Evolutionary conservation across 2,888 invertebrate species (phyloP), one percentile per base, ranked within the genome.

Genomic region (Andrena bucephala): DNA sequence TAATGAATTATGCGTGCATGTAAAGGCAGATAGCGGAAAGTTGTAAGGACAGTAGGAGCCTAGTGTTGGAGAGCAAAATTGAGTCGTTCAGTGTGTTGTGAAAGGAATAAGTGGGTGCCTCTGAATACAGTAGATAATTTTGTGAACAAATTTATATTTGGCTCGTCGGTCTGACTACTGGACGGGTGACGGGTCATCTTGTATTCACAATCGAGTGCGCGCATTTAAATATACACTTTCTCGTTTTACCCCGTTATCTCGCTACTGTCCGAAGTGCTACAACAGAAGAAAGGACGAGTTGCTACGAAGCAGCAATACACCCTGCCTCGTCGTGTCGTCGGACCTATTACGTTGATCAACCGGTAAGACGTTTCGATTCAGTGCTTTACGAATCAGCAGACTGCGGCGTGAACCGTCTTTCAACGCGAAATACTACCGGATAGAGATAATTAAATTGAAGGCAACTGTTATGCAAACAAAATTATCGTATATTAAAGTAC

Each of bases 321-420:
- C 1, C 27, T 20, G 48, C 27, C 74, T 75, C 57, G 33, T n/a
- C 59, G 42, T n/a, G 2, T 50, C 52, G 48, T 52, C 52, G 59
- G 77, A 70, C 16, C 10, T 13, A 0, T 54, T 33, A 29, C 78
- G 42, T 52, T 36, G 5, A 57, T 27, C 78, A 66, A 16, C 62
- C 42, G 80, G 80, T 81, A 81, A 81, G 80, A 67, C n/a, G 29
- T 42, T 59, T 50, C 13, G 10, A 50, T 69, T 48, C 52, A 29
- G 24, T 54, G 20, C 2, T 7, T 31, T 2, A 2, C 20, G 16
- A 59, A 13, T n/a, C 70, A 20, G 24, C 27, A 36, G 5, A 36
- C 10, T 20, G 29, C 6, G 13, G 1, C 29, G 20, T 2, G 29
- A 16, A 29, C 13, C n/a, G 29, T 48, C n/a, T 33, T 27, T 59